phyloP scores from a whole-genome alignment of 2,113 vertebrate species.

The Cephalopterus ornatus region DNA sequence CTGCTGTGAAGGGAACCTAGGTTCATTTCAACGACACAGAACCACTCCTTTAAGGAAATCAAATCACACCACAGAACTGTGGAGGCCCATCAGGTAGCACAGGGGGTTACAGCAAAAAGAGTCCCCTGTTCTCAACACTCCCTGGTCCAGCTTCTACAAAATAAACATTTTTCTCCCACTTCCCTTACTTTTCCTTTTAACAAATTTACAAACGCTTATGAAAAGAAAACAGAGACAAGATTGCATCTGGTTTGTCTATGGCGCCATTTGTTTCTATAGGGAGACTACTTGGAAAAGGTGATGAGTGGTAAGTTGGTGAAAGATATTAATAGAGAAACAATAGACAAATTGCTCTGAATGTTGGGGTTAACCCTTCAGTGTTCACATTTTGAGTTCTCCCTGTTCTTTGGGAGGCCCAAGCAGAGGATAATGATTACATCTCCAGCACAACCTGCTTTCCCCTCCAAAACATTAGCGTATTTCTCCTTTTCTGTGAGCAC shows the following conservation, averaged over 20 bases:
- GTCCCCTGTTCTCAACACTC: neutral
- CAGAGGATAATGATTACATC: neutral
- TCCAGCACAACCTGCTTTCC: neutral
- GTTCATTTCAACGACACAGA: neutral
- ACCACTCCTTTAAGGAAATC: neutral
- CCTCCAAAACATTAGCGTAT: neutral
- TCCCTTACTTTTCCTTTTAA: neutral
- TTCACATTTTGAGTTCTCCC: neutral
- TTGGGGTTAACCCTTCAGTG: constrained; percentile 30
- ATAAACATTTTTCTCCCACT: neutral
- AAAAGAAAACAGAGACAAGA: constrained; percentile 46
- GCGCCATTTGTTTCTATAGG: constrained; percentile 54
- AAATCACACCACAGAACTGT: neutral
- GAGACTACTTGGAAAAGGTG: constrained; percentile 39
- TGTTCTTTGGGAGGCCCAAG: neutral
- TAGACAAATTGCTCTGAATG: constrained; percentile 27
- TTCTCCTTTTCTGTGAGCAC: neutral
- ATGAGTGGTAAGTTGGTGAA: constrained; percentile 48
- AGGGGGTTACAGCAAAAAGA: neutral
- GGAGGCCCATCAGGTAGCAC: neutral
- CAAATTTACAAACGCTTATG: constrained; percentile 26
- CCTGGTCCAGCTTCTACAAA: neutral
- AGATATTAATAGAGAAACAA: constrained; percentile 61
- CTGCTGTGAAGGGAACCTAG: neutral
- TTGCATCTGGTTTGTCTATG: constrained; percentile 49